These are phyloP conservation scores for Macrosiphum euphorbiae DNA, from an alignment of 2,888 invertebrate genomes.

Conservation along the genomic window DNA sequence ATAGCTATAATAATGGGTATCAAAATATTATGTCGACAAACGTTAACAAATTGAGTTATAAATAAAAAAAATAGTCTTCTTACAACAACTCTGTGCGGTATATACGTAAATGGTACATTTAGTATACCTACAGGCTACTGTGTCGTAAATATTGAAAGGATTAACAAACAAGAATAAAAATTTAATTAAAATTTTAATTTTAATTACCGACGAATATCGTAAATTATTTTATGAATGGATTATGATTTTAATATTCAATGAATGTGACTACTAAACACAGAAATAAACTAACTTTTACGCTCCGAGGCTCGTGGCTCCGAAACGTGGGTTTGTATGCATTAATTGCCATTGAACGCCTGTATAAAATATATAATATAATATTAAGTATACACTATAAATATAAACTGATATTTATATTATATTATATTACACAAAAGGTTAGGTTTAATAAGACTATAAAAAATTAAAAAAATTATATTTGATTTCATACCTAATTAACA, in stretches of 20 bases:
- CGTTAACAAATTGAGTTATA: neutral
- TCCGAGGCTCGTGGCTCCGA: too few species aligned
- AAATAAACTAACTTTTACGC: too few species aligned
- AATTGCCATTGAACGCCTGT: too few species aligned
- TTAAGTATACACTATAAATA: too few species aligned
- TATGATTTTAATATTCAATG: neutral
- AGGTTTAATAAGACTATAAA: too few species aligned
- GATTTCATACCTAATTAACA: too few species aligned
- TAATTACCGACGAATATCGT: neutral
- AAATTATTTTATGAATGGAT: neutral
- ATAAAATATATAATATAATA: too few species aligned
- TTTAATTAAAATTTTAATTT: neutral
- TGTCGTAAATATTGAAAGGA: neutral
- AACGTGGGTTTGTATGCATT: too few species aligned
- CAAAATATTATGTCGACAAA: neutral
- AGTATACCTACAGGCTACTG: neutral
- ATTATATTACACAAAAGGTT: too few species aligned
- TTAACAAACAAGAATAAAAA: neutral
- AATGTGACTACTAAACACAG: too few species aligned
- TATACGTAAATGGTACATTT: neutral
- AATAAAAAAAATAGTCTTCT: neutral
- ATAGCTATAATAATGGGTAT: neutral
- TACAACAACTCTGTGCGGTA: neutral
- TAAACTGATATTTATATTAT: too few species aligned
- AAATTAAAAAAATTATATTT: neutral